Evolutionary conservation across 2,888 invertebrate genomes (phyloP).

Genomic region (Seira musarum): DNA sequence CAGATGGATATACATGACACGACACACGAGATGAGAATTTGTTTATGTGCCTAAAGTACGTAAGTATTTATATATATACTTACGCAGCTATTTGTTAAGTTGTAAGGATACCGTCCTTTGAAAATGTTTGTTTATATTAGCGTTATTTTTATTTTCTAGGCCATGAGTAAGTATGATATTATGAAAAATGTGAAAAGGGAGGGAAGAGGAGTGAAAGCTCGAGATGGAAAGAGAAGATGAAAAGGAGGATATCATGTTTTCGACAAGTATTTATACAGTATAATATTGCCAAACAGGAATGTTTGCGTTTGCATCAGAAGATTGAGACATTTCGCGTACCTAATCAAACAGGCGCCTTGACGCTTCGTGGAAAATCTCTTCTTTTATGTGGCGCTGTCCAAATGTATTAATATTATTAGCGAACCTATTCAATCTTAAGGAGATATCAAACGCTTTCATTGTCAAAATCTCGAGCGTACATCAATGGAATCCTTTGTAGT

Average conservation of each 20-base stretch:
- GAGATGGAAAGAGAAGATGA: slow-evolving; percentile 32
- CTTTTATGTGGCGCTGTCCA: too few relatives aligned
- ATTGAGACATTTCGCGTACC: background rate
- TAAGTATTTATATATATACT: background rate
- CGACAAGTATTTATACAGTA: slow-evolving; percentile 25
- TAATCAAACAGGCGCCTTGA: too few relatives aligned
- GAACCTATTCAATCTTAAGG: too few relatives aligned
- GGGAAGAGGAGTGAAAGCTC: slow-evolving; percentile 9
- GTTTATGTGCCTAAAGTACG: background rate
- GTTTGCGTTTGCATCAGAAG: background rate
- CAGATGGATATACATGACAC: background rate
- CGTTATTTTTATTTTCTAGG: slow-evolving; percentile 26
- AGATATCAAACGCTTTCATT: too few relatives aligned
- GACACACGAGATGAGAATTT: too few relatives aligned
- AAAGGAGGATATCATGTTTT: slow-evolving; percentile 45
- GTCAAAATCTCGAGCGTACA: too few relatives aligned
- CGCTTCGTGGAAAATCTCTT: too few relatives aligned
- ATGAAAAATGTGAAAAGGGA: slow-evolving; percentile 29
- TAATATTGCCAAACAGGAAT: background rate
- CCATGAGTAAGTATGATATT: slow-evolving; percentile 18
- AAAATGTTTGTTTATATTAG: slow-evolving; percentile 38
- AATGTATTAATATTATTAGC: too few relatives aligned
- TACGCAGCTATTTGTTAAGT: slow-evolving; percentile 10
- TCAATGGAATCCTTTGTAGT: too few relatives aligned
- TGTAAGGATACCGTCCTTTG: background rate